phyloP scores from a whole-genome alignment of 1,140 invertebrate genomes.

The Bombus vancouverensis region DNA sequence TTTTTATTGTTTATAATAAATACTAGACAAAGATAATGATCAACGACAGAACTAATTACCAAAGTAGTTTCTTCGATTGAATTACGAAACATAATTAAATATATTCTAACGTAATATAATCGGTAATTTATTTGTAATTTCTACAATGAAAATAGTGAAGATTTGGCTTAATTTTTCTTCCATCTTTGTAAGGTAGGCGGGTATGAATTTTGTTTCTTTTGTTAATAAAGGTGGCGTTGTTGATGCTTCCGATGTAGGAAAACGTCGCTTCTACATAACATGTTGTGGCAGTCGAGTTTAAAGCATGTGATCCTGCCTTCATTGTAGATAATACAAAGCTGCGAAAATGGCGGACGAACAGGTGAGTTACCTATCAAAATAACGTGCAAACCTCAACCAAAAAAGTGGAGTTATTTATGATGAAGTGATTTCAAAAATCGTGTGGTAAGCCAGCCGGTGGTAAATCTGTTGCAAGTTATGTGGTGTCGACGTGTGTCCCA shows the following conservation, averaged over 20 bases:
- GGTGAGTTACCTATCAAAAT: conserved; percentile 82
- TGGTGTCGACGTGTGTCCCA: conserved; percentile 36
- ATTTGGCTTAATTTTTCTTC: not conserved
- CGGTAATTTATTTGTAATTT: not conserved
- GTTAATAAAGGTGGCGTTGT: conserved; percentile 46
- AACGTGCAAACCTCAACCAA: conserved; percentile 54
- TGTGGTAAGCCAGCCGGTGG: conserved; percentile 30
- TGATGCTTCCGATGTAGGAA: conserved; percentile 31
- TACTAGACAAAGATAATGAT: not conserved
- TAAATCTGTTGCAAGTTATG: conserved; percentile 46
- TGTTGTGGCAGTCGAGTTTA: conserved; percentile 47
- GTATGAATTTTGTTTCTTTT: conserved; percentile 20
- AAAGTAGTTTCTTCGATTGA: not conserved
- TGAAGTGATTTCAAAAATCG: conserved; percentile 28
- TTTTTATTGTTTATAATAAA: not conserved
- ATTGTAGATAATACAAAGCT: conserved; percentile 80
- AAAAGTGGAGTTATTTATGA: conserved; percentile 43
- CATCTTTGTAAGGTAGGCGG: not conserved
- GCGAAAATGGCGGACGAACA: conserved; percentile 86
- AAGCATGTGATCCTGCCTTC: conserved; percentile 70
- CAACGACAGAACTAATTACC: not conserved
- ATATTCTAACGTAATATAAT: not conserved
- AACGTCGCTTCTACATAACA: conserved; percentile 50
- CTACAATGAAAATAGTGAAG: not conserved
- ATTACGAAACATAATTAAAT: not conserved